Conservation (phyloP, 1,140 invertebrate genomes). For the Drusus annulatus region DNA sequence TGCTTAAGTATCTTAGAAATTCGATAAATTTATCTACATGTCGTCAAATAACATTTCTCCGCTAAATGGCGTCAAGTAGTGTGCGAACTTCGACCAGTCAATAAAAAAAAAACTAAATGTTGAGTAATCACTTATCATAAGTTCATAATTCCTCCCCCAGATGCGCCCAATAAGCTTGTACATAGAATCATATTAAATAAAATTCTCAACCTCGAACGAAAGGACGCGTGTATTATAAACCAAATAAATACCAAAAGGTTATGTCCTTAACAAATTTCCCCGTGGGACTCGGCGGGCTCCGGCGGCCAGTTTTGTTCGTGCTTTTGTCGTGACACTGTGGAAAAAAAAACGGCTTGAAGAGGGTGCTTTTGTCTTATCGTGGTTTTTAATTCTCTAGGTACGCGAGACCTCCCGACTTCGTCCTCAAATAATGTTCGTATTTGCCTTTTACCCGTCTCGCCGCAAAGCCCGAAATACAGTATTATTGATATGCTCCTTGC, state of each 20-base stretch:
- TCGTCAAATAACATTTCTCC: too few relatives aligned
- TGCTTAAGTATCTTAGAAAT: too few relatives aligned
- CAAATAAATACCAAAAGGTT: not conserved
- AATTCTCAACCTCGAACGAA: not conserved
- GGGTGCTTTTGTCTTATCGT: slow-evolving; percentile 30
- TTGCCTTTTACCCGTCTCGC: not conserved
- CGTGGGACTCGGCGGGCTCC: not conserved
- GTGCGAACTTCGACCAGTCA: too few relatives aligned
- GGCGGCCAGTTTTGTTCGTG: slow-evolving; percentile 2
- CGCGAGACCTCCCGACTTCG: not conserved
- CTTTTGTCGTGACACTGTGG: slow-evolving; percentile 4
- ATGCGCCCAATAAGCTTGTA: not conserved
- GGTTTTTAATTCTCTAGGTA: not conserved
- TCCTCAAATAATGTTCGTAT: not conserved
- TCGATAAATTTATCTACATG: too few relatives aligned
- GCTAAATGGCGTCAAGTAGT: too few relatives aligned
- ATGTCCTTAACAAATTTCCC: slow-evolving; percentile 12
- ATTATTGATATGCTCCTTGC: not conserved
- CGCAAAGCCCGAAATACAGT: too few relatives aligned
- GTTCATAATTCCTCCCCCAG: too few relatives aligned
- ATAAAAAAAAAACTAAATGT: too few relatives aligned
- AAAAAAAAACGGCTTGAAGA: not conserved
- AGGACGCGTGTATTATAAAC: not conserved
- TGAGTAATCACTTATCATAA: too few relatives aligned
- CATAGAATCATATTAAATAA: not conserved